Evolutionary conservation across 2,797 vertebrate genomes (phyloP).

Genomic region (Rhincodon typus): DNA sequence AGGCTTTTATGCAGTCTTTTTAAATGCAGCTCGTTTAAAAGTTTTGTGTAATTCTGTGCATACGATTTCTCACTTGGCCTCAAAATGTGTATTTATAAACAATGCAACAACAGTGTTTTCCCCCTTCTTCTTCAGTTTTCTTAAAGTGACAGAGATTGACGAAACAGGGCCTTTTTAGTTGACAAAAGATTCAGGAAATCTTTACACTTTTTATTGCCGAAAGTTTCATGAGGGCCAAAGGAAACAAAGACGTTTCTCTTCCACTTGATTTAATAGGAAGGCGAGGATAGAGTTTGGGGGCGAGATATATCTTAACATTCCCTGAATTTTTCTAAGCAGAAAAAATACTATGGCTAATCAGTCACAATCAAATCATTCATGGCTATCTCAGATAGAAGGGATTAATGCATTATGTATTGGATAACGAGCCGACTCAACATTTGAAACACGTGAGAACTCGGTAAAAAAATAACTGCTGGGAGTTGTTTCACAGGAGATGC

Average conservation of each 20-base stretch:
- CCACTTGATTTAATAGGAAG: slow-evolving; percentile 83
- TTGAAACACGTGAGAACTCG: slow-evolving; percentile 74
- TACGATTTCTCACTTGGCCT: slow-evolving; percentile 63
- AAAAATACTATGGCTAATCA: slow-evolving; percentile 74
- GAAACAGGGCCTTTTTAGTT: slow-evolving; percentile 70
- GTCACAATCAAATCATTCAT: slow-evolving; percentile 82
- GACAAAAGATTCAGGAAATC: slow-evolving; percentile 78
- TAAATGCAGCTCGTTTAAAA: slow-evolving; percentile 89
- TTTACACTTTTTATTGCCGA: slow-evolving; percentile 67
- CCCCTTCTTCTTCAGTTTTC: slow-evolving; percentile 57
- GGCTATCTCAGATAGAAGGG: slow-evolving; percentile 71
- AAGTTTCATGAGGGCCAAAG: slow-evolving; percentile 60
- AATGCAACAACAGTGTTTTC: slow-evolving; percentile 53
- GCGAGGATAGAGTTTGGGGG: slow-evolving; percentile 66
- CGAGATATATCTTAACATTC: slow-evolving; percentile 74
- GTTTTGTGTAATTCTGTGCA: slow-evolving; percentile 77
- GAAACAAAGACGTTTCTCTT: slow-evolving; percentile 72
- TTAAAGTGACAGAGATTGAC: slow-evolving; percentile 81
- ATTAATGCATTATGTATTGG: slow-evolving; percentile 81
- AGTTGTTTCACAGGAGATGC: slow-evolving; percentile 66
- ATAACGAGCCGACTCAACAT: slow-evolving; percentile 64
- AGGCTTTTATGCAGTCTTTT: slow-evolving; percentile 72
- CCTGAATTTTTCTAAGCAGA: slow-evolving; percentile 58
- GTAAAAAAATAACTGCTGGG: slow-evolving; percentile 72
- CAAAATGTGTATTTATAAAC: slow-evolving; percentile 57